These are phyloP conservation scores for Rhabditoides inermis DNA, from an alignment of 2,888 invertebrate genomes.

Conservation along the genomic window DNA sequence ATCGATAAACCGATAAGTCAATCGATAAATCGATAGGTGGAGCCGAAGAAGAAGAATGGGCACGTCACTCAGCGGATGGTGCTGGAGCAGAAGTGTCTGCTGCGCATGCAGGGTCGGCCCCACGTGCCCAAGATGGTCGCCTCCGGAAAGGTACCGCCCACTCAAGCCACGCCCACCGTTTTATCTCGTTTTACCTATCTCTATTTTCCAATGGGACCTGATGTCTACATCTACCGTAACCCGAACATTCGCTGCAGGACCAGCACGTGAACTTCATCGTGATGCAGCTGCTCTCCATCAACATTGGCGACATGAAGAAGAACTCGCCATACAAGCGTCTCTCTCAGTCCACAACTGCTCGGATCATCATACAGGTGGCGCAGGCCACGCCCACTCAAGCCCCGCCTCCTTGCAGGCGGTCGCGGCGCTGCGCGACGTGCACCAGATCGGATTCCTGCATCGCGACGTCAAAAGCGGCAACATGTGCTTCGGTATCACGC, in stretches of 20 bases:
- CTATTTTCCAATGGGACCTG: no score
- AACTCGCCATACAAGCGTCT: conserved; percentile 26
- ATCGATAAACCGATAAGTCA: no score
- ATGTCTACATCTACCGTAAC: no score
- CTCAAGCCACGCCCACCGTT: no score
- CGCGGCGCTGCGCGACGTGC: conserved; percentile 37
- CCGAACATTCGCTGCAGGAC: no score
- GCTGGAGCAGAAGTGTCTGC: conserved; percentile 27
- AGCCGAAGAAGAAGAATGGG: conserved; percentile 20
- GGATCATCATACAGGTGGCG: conserved; percentile 31
- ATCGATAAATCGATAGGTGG: no score
- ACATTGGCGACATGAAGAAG: conserved; percentile 38
- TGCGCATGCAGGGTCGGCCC: conserved; percentile 31
- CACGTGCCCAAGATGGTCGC: conserved; percentile 32
- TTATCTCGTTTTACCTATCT: no score
- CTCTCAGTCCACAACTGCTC: conserved; percentile 15
- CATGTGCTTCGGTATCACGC: conserved; percentile 36
- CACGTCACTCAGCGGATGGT: conserved; percentile 26
- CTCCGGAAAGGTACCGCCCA: no score
- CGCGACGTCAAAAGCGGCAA: conserved; percentile 33
- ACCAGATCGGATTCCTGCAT: conserved; percentile 37
- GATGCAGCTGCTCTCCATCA: conserved; percentile 36
- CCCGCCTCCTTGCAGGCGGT: conserved; percentile 24
- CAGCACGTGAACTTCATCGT: conserved; percentile 16
- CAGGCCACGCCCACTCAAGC: no score